Percentiles rank a stretch among this genome's conserved stretches.
Conservation (phyloP, 1,140 invertebrate species). For the Ptiloglossa arizonensis region DNA sequence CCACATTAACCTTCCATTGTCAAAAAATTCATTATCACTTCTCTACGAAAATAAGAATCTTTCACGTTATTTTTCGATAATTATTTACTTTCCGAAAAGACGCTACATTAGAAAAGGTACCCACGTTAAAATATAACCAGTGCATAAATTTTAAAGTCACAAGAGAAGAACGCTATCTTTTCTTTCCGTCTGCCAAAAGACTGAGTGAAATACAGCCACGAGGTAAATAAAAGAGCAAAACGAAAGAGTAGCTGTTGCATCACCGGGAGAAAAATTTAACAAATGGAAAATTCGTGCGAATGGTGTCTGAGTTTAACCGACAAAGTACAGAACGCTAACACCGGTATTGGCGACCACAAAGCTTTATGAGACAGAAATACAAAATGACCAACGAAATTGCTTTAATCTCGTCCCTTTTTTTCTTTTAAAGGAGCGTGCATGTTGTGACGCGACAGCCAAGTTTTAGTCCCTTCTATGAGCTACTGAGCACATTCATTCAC, state of each 20-base stretch:
- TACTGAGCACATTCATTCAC: constrained; percentile 22
- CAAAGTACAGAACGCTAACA: not conserved
- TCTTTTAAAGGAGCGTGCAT: not conserved
- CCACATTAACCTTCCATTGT: no score
- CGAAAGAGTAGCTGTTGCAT: not conserved
- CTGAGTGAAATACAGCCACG: not conserved
- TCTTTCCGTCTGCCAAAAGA: not conserved
- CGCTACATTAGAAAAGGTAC: no score
- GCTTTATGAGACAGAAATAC: constrained; percentile 27
- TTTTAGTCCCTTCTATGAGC: constrained; percentile 15
- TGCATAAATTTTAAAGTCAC: no score
- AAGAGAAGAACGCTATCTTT: no score
- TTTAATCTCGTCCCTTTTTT: constrained; percentile 47
- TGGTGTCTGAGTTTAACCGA: not conserved
- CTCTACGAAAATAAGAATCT: no score
- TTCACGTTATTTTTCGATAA: no score
- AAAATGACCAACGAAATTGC: constrained; percentile 53
- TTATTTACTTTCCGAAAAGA: no score
- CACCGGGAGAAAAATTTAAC: constrained; percentile 4
- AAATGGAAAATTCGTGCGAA: constrained; percentile 8
- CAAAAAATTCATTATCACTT: no score
- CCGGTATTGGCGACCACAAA: constrained; percentile 31
- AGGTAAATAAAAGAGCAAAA: constrained; percentile 12
- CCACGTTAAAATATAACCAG: no score
- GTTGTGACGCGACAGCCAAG: not conserved